A percentile compares a stretch with the other conserved stretches of the same genome.
Evolutionary conservation across 2,888 invertebrate genomes (phyloP).

Genomic region (Lepidochitona cinerea): DNA sequence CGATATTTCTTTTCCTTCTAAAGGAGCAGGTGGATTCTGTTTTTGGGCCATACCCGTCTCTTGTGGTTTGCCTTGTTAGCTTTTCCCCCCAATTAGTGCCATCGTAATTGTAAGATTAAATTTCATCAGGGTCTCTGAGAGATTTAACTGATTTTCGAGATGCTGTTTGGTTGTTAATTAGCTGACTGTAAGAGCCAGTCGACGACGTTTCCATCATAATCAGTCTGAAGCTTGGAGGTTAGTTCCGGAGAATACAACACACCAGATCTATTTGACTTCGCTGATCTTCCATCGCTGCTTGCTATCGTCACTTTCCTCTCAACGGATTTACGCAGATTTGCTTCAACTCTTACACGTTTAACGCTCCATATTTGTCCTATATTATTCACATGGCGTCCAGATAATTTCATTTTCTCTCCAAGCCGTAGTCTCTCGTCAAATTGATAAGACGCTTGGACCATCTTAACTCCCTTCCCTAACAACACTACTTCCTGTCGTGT

Average conservation of each 20-base stretch:
- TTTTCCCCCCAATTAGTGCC: background rate
- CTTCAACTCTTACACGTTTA: no score
- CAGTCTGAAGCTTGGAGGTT: background rate
- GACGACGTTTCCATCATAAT: background rate
- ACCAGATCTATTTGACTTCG: background rate
- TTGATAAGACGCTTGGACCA: no score
- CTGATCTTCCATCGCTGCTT: background rate
- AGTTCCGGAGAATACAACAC: background rate
- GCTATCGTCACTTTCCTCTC: background rate
- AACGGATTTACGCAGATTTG: no score
- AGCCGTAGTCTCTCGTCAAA: no score
- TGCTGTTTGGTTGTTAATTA: background rate
- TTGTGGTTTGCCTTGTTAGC: background rate
- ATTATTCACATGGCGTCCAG: no score
- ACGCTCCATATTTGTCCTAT: no score
- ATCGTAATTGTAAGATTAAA: background rate
- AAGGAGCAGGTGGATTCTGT: background rate
- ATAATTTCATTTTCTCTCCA: no score
- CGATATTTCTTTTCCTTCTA: background rate
- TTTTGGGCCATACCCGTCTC: background rate
- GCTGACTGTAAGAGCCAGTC: background rate
- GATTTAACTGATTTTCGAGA: background rate
- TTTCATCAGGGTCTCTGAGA: background rate
- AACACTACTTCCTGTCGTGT: no score
- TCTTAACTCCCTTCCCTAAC: no score